phyloP scores from a whole-genome alignment of 1,140 invertebrate species.

The Danaus melanippus region DNA sequence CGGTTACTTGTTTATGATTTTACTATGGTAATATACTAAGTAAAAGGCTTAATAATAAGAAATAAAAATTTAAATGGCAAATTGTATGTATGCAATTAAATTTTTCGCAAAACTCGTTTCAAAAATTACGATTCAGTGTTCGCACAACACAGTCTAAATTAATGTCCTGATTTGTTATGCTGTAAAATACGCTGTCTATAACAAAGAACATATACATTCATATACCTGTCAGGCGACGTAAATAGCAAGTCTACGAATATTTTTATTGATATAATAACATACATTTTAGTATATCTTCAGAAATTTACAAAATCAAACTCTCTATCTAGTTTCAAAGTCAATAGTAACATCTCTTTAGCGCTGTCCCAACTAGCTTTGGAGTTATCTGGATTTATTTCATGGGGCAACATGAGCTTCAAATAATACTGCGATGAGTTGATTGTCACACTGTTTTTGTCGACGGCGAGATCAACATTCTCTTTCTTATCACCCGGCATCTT shows the following conservation, averaged over 20 bases:
- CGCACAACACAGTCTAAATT: no score
- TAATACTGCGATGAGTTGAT: slow-evolving; percentile 75
- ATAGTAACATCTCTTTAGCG: slow-evolving; percentile 76
- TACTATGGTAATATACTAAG: no score
- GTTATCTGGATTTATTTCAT: slow-evolving; percentile 83
- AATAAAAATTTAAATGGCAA: no score
- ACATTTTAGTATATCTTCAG: slow-evolving; percentile 60
- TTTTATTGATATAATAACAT: neutral
- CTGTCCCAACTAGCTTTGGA: slow-evolving; percentile 85
- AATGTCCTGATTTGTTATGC: no score
- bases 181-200: no score
- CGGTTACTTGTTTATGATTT: no score
- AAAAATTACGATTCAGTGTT: no score
- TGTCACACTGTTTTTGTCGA: slow-evolving; percentile 80
- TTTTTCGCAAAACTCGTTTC: no score
- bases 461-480: slow-evolving; percentile 77
- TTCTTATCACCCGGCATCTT: slow-evolving; percentile 81
- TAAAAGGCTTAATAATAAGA: no score
- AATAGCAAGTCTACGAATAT: neutral
- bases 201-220: no score
- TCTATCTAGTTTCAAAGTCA: slow-evolving; percentile 80
- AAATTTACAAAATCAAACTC: slow-evolving; percentile 90
- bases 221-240: no score
- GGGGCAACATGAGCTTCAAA: slow-evolving; percentile 82
- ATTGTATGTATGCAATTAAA: no score